Evolutionary conservation across 2,113 vertebrate genomes (phyloP), one percentile per base, ranked within the genome.

Genomic region (Platysternon megacephalum): DNA sequence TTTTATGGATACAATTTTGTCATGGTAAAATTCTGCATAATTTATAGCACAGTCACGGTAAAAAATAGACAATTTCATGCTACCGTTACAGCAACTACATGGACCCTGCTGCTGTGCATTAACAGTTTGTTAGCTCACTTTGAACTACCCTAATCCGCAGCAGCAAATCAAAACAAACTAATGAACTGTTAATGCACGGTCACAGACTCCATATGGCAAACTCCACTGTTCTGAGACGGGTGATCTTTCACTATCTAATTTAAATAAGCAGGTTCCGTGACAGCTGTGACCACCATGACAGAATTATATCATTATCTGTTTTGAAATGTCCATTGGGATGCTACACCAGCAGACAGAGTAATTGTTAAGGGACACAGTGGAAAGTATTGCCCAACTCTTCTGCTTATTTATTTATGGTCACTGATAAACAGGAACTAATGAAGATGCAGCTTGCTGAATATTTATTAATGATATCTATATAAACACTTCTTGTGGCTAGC

Each of bases 271-370:
- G 61, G 16, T n/a, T 68, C 61, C 3, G 2, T 61, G 56, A 61
- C 29, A 61, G 28, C 28, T 32, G 56, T 32, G 29, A 61, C 58
- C 29, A 61, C 13, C 16, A 68, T 9, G 16, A 68, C 61, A 68
- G 35, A 68, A 68, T 68, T 68, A 68, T 68, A 68, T 65, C 29
- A 35, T n/a, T 19, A 19, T 68, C 35, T 68, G 8, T n/a, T 68
- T 68, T 44, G 72, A 39, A 44, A 74, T 6, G 22, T 72, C 61
- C 35, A 3, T 1, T 24, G 29, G 86, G 82, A 17, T 90, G 4
- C 74, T 53, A 46, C 65, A 86, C 90, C 86, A 96, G 91, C 53
- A 95, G 92, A 11, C 88, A 94, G 93, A 96, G 96, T 51, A 46
- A 79, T 84, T 82, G 88, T 49, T 48, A 32, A 89, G 48, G 72